Base-by-base conservation (phyloP, 2,113 vertebrate species). In the Cepphus grylle region DNA sequence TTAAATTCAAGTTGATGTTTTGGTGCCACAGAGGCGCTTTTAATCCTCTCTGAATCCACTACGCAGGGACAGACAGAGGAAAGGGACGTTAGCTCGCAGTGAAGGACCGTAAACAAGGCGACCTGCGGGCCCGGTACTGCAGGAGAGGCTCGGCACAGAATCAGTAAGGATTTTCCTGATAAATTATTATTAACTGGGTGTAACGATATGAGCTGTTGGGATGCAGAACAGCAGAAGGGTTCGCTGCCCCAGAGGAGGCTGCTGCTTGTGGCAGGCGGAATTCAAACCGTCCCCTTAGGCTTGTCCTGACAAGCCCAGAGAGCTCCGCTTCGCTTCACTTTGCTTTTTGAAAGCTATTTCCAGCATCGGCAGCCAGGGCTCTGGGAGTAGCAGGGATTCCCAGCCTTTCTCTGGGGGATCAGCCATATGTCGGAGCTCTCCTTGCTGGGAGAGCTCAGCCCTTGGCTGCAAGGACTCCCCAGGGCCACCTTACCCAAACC, bases 1-100 rank as follows among this genome's bases (percentile, higher is more conserved):
- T 96, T 96, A 96, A 95, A 96, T 96, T 94, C 95, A 69, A 78
- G 85, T 81, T 81, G 96, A 95, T 94, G 96, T 86, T 94, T 86
- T 91, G 90, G 86, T 95, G 92, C 61, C 79, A 90, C 92, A 58
- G 93, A 90, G 69, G 77, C 17, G 32, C 50, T 84, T 74, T 73
- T 97, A 96, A 97, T 95, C 96, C 92, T 81, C 94, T 90, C 94
- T 91, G 92, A 94, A 86, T 47, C 95, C 72, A 7, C 79, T 13
- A 4, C n/a, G 2, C 56, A 49, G 65, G 70, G 73, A 52, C 63
- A 42, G 88, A 36, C 63, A 6, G 89, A 74, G 59, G 81, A 65
- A 90, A 71, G 69, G 40, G n/a, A 72, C 87, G 34, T n/a, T 26
- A 61, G 8, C 82, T 40, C 15, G 0, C 63, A 11, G 62, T 7